Conservation (phyloP, 2,888 invertebrate genomes). For the Nasonovia ribisnigri region DNA sequence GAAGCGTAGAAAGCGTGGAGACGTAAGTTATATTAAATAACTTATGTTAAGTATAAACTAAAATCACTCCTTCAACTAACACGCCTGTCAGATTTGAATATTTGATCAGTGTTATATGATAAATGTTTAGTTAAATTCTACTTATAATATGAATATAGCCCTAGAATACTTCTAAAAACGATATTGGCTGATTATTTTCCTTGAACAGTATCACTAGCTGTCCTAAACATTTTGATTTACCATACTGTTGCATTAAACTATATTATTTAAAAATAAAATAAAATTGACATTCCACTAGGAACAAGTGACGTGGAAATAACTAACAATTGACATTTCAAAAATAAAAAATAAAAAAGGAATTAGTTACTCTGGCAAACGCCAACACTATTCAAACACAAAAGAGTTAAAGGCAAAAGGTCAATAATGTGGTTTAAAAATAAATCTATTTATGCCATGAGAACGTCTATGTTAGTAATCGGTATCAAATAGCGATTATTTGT, state of each 20-base stretch:
- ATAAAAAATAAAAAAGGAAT: constrained; percentile 33
- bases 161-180: not conserved
- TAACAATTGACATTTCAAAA: constrained; percentile 36
- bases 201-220: not conserved
- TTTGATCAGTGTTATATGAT: not conserved
- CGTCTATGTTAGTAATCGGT: not conserved
- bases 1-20: constrained; percentile 69
- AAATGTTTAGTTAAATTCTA: not conserved
- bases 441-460: not conserved
- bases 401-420: constrained; percentile 56
- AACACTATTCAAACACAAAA: constrained; percentile 4
- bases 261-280: not conserved
- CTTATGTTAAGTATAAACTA: no score
- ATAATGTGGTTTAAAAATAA: constrained; percentile 50
- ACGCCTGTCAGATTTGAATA: not conserved
- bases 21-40: constrained; percentile 68
- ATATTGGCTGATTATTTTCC: not conserved
- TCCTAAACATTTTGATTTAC: not conserved
- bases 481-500: constrained; percentile 38
- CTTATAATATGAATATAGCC: not conserved
- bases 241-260: not conserved
- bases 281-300: constrained; percentile 1
- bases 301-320: constrained; percentile 44
- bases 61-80: not conserved
- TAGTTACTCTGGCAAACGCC: constrained; percentile 28